A percentile compares a stretch with the other conserved stretches of the same genome.
phyloP scores from a whole-genome alignment of 2,888 invertebrate genomes.

The Chydorus sphaericus region DNA sequence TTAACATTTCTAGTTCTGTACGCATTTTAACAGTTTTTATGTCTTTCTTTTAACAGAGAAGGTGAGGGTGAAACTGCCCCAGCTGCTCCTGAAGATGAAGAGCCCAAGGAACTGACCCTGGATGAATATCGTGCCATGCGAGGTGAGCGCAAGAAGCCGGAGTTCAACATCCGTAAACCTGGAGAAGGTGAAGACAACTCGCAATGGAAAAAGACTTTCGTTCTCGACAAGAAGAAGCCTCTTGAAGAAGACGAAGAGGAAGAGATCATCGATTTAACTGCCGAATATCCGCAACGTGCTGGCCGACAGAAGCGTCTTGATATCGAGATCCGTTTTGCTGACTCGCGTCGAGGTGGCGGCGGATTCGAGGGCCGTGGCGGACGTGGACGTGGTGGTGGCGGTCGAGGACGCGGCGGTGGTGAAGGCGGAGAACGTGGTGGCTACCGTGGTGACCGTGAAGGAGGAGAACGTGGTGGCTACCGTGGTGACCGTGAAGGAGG shows the following conservation, averaged over 20 bases:
- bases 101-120: conserved; percentile 71
- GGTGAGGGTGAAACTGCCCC: conserved; percentile 21
- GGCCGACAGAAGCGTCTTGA: conserved; percentile 73
- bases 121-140: conserved; percentile 89
- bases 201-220: conserved; percentile 85
- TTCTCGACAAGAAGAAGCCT: conserved; percentile 55
- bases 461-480: conserved; percentile 25
- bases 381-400: conserved; percentile 20
- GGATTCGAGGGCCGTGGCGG: too few species aligned
- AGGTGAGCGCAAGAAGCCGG: conserved; percentile 57
- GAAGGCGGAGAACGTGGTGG: conserved; percentile 31
- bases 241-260: conserved; percentile 50
- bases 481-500: conserved; percentile 31
- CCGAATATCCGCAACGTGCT: conserved; percentile 67
- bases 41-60: not conserved
- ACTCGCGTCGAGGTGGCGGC: conserved; percentile 53
- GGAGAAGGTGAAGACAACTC: conserved; percentile 82
- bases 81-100: conserved; percentile 48
- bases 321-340: conserved; percentile 76
- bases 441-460: conserved; percentile 23
- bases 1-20: not conserved
- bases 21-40: not conserved
- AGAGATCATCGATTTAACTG: conserved; percentile 26
- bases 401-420: conserved; percentile 37
- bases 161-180: conserved; percentile 81